phyloP scores from a whole-genome alignment of 2,888 invertebrate genomes.

The Dynastes grantii region DNA sequence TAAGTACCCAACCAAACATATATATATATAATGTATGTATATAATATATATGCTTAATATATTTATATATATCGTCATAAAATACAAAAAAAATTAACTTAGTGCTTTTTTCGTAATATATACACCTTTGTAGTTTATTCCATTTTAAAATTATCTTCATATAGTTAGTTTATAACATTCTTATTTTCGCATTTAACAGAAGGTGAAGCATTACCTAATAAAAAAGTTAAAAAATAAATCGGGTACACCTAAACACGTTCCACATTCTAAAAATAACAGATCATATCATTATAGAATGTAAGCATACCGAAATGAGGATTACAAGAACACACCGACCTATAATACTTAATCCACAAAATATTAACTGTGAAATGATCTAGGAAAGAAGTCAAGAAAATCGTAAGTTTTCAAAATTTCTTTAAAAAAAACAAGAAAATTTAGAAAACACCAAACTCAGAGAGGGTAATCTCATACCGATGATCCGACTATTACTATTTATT shows the following conservation, averaged over 20 bases:
- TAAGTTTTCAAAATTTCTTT: slow-evolving; percentile 25
- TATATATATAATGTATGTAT: slow-evolving; percentile 39
- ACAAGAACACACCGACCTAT: too few species aligned
- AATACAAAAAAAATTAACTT: slow-evolving; percentile 52
- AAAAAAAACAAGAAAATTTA: slow-evolving; percentile 7
- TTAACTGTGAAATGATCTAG: background rate
- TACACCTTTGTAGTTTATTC: slow-evolving; percentile 44
- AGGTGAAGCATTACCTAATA: background rate
- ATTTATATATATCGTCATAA: slow-evolving; percentile 48
- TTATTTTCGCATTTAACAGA: slow-evolving; percentile 8
- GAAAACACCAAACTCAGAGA: background rate
- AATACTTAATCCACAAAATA: too few species aligned
- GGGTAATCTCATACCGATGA: too few species aligned
- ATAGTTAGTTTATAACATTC: slow-evolving; percentile 29
- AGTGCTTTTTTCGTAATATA: slow-evolving; percentile 48
- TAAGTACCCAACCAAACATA: slow-evolving; percentile 49
- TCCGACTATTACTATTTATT: background rate
- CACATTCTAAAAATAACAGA: slow-evolving; percentile 17
- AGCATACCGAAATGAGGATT: background rate
- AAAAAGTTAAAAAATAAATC: slow-evolving; percentile 6
- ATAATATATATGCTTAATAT: slow-evolving; percentile 47
- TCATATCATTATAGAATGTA: background rate
- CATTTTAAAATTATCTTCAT: slow-evolving; percentile 36
- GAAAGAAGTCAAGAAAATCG: slow-evolving; percentile 10
- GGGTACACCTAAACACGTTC: background rate